A percentile compares a stretch with the other conserved stretches of the same genome.
Conservation (phyloP, 2,888 invertebrate species). For the Nasonia oneida region DNA sequence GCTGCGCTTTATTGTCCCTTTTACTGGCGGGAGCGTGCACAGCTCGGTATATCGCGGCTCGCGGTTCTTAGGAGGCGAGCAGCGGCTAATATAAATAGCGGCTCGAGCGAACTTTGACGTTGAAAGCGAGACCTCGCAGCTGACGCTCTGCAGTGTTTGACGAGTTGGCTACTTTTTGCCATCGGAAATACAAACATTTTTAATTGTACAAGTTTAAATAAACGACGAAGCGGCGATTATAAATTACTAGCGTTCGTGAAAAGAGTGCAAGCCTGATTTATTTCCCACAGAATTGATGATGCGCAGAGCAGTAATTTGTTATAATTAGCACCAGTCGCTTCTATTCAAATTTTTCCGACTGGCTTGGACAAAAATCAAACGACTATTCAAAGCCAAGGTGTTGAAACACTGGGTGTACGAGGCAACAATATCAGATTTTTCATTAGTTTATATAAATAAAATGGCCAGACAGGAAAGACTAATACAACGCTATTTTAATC, state of each 20-base stretch:
- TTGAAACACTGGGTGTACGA: not conserved
- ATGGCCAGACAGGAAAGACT: not conserved
- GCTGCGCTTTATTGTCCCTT: slow-evolving; percentile 35
- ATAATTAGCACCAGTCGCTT: not conserved
- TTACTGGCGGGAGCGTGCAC: slow-evolving; percentile 2
- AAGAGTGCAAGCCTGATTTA: not conserved
- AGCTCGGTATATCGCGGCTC: not conserved
- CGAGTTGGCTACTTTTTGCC: not conserved
- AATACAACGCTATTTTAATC: not conserved
- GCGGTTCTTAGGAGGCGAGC: not conserved
- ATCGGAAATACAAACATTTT: not conserved
- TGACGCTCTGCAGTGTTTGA: not conserved
- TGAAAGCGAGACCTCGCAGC: not conserved
- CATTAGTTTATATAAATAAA: not conserved
- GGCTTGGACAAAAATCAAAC: slow-evolving; percentile 21
- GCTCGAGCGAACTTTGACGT: not conserved
- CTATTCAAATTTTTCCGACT: not conserved
- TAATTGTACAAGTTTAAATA: not conserved
- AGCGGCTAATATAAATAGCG: slow-evolving; percentile 30
- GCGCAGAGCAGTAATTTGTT: not conserved
- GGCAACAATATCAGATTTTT: not conserved
- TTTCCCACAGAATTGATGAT: not conserved
- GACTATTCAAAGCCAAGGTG: not conserved
- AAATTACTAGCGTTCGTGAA: not conserved
- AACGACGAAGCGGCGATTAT: not conserved